Evolutionary conservation across 2,113 vertebrate species (phyloP).

Genomic region (Passer domesticus): DNA sequence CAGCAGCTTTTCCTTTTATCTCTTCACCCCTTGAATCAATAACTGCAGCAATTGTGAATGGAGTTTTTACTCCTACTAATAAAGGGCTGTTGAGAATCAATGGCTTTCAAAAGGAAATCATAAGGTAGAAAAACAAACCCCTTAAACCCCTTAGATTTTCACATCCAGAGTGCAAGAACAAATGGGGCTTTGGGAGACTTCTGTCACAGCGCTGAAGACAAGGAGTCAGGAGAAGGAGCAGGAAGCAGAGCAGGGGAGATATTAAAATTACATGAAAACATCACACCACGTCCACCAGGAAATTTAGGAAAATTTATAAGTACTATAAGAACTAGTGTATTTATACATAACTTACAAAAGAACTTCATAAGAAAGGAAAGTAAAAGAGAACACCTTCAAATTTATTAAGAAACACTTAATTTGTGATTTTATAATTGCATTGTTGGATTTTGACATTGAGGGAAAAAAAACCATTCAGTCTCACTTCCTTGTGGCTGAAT

Average conservation of each 20-base stretch:
- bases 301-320: not conserved
- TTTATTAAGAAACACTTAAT: not conserved
- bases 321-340: not conserved
- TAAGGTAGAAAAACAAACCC: not conserved
- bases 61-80: constrained; percentile 8
- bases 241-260: not conserved
- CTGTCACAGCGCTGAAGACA: not conserved
- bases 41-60: not conserved
- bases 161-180: not conserved
- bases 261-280: not conserved
- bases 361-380: not conserved
- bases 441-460: not conserved
- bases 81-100: not conserved
- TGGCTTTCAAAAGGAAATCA: not conserved
- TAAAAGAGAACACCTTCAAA: not conserved
- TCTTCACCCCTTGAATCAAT: constrained; percentile 32
- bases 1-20: constrained; percentile 30
- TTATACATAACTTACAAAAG: not conserved
- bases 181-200: not conserved
- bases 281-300: not conserved
- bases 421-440: not conserved
- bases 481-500: not conserved
- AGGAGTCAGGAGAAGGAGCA: not conserved
- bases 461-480: not conserved
- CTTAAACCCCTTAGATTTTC: not conserved